Percentiles rank a stretch among this genome's conserved stretches.
These are phyloP conservation scores for Nyctibius grandis DNA, from an alignment of 2,797 vertebrate species.

Conservation along the genomic window DNA sequence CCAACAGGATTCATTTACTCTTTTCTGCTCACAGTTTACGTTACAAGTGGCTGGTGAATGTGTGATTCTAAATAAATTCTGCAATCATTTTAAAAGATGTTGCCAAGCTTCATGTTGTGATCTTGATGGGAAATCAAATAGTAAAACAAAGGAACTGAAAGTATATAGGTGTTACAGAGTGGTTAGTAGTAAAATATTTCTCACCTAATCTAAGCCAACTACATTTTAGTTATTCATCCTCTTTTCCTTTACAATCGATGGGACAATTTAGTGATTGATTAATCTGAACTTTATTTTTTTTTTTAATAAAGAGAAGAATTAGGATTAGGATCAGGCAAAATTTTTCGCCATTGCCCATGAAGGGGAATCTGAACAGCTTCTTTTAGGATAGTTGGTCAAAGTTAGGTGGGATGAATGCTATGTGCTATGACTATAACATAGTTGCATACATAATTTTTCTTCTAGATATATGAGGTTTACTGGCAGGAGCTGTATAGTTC, in stretches of 20 bases:
- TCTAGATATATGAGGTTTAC: neutral
- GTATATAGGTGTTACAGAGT: neutral
- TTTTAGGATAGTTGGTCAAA: neutral
- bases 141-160: neutral
- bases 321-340: neutral
- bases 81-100: neutral
- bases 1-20: neutral
- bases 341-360: rapidly evolving
- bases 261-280: neutral
- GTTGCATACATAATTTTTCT: neutral
- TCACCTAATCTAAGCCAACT: neutral
- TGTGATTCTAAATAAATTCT: neutral
- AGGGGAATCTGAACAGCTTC: neutral
- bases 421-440: neutral
- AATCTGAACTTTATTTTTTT: neutral
- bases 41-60: neutral
- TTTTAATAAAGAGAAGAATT: neutral
- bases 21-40: neutral
- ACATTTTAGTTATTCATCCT: neutral
- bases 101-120: neutral
- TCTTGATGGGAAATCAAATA: neutral
- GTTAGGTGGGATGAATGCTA: neutral
- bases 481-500: neutral
- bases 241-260: neutral
- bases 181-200: neutral